These are phyloP conservation scores for Poicephalus gulielmi DNA, from an alignment of 2,113 vertebrate species.

Conservation along the genomic window DNA sequence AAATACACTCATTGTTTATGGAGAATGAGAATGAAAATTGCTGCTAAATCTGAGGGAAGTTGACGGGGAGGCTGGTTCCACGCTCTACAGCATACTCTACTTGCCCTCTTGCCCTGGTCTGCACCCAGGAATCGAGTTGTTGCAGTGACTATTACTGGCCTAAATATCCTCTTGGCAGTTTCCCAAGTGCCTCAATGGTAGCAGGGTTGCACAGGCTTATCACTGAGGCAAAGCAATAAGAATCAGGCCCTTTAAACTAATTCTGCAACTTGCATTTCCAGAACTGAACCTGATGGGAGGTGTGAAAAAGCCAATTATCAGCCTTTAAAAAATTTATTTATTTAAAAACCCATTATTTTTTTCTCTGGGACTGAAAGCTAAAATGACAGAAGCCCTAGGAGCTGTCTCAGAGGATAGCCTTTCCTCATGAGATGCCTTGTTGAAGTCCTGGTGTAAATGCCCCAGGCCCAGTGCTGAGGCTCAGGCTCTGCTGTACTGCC, in stretches of 20 bases:
- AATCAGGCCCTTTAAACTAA: neutral
- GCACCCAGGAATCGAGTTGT: neutral
- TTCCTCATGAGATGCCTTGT: neutral
- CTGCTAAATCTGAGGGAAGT: conserved; percentile 45
- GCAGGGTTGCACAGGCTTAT: neutral
- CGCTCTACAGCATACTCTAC: neutral
- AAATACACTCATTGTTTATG: conserved; percentile 33
- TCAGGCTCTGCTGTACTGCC: neutral
- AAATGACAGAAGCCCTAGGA: neutral
- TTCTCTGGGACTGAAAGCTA: neutral
- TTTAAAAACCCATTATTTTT: neutral
- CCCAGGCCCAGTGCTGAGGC: neutral
- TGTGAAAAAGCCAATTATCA: conserved; percentile 6
- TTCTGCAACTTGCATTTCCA: neutral
- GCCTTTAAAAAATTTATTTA: neutral
- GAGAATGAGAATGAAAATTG: conserved; percentile 39
- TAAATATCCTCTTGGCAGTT: neutral
- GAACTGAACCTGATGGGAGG: neutral
- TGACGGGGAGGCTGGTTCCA: neutral
- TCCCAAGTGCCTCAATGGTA: neutral
- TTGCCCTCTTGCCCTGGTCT: neutral
- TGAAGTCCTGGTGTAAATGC: neutral
- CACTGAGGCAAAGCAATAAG: neutral
- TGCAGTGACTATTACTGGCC: neutral
- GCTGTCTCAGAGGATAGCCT: neutral